Conservation (phyloP, 2,113 vertebrate species). For the Apodemus sylvaticus region DNA sequence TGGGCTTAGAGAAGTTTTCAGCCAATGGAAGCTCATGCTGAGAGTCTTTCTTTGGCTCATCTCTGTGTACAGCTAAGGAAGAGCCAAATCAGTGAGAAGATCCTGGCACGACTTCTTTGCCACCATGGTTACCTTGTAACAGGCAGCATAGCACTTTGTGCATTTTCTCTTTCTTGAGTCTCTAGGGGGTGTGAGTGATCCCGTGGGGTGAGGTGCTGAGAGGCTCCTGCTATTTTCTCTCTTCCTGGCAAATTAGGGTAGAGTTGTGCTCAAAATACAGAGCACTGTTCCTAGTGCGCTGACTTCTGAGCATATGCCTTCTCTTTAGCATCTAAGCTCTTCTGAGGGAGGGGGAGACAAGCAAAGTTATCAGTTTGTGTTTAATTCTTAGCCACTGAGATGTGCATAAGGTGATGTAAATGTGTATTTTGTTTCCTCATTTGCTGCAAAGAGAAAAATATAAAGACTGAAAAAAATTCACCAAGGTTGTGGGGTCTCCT, state of each 20-base stretch:
- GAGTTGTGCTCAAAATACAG: slow-evolving; percentile 54
- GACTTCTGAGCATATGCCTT: slow-evolving; percentile 72
- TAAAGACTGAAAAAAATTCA: slow-evolving; percentile 74
- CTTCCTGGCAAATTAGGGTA: slow-evolving; percentile 64
- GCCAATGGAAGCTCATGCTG: slow-evolving; percentile 77
- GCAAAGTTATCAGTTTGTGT: slow-evolving; percentile 63
- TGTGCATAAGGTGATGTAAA: slow-evolving; percentile 63
- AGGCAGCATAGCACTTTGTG: slow-evolving; percentile 60
- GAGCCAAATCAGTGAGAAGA: slow-evolving; percentile 75
- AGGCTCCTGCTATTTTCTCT: background rate
- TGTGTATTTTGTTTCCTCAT: slow-evolving; percentile 63
- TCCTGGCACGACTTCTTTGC: slow-evolving; percentile 68
- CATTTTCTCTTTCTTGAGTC: slow-evolving; percentile 61
- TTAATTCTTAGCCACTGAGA: slow-evolving; percentile 78
- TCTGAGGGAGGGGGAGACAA: slow-evolving; percentile 20
- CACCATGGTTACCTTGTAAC: slow-evolving; percentile 73
- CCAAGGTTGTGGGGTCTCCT: slow-evolving; percentile 66
- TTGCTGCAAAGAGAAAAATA: slow-evolving; percentile 74
- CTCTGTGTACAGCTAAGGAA: slow-evolving; percentile 72
- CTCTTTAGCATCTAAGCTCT: slow-evolving; percentile 72
- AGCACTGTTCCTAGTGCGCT: slow-evolving; percentile 40
- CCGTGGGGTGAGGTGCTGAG: slow-evolving; percentile 47
- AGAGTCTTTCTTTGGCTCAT: slow-evolving; percentile 78
- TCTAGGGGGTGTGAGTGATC: slow-evolving; percentile 64
- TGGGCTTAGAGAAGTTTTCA: slow-evolving; percentile 71